Percentiles rank a stretch among this genome's conserved stretches.
These are phyloP conservation scores for Ophthalmolycus amberensis DNA, from an alignment of 2,113 vertebrate genomes.

Conservation along the genomic window DNA sequence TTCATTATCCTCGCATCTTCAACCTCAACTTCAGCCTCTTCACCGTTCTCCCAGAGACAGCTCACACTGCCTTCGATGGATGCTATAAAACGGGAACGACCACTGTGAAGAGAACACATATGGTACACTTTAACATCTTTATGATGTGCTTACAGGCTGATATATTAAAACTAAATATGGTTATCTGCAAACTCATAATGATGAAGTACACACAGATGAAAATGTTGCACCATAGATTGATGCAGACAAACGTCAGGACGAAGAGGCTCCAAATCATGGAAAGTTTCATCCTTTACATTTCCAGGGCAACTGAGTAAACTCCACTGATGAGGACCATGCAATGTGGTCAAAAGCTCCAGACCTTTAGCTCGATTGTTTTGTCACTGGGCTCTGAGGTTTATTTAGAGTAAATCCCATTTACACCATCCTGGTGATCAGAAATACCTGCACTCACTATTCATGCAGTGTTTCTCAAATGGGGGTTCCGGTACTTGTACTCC, in stretches of 20 bases:
- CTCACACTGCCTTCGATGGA: constrained; percentile 33
- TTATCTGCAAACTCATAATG: background rate
- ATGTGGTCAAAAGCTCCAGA: background rate
- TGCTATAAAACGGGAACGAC: constrained; percentile 79
- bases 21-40: constrained; percentile 32
- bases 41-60: constrained; percentile 19
- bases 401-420: background rate
- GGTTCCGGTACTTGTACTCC: background rate
- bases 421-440: background rate
- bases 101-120: constrained; percentile 60
- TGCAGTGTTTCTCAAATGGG: background rate
- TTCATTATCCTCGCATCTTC: constrained; percentile 38
- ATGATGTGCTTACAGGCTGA: background rate
- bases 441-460: background rate
- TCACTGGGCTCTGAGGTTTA: too few species aligned
- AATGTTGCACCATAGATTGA: background rate
- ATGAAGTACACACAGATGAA: background rate
- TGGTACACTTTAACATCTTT: constrained; percentile 4
- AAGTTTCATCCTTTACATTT: background rate
- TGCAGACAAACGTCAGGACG: background rate
- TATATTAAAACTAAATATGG: background rate
- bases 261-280: background rate
- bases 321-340: background rate
- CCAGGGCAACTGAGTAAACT: background rate
- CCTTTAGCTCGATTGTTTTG: too few species aligned